phyloP scores from a whole-genome alignment of 92 coral and sea anemone species.

The Porites cylindrica region DNA sequence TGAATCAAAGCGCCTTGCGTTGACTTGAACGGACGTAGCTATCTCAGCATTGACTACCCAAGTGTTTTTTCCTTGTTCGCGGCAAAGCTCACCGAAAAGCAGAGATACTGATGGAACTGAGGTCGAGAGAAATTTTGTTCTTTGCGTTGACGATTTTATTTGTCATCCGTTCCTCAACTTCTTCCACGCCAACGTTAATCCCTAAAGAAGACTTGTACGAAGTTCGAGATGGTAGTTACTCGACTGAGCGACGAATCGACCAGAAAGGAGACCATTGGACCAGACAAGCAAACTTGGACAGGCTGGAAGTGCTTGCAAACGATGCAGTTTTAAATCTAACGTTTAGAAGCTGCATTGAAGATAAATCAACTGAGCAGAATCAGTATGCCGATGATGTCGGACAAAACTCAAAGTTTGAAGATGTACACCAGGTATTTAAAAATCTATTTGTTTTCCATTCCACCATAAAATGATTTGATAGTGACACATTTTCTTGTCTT shows the following conservation, averaged over 20 bases:
- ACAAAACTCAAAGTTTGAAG: slow-evolving; percentile 53
- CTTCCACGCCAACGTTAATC: slow-evolving; percentile 14
- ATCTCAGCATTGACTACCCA: too few species aligned
- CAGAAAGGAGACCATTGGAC: slow-evolving; percentile 30
- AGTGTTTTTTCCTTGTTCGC: not conserved
- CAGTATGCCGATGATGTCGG: not conserved
- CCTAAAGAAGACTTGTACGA: slow-evolving; percentile 43
- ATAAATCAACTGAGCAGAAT: slow-evolving; percentile 20
- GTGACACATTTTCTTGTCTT: not conserved
- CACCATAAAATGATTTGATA: not conserved
- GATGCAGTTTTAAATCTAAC: slow-evolving; percentile 61
- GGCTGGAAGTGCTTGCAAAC: slow-evolving; percentile 70
- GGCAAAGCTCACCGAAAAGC: not conserved
- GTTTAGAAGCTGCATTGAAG: slow-evolving; percentile 48
- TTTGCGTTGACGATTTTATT: not conserved
- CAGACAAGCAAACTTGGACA: slow-evolving; percentile 33
- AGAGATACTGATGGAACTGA: not conserved
- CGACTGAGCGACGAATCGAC: not conserved
- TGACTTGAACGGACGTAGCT: too few species aligned
- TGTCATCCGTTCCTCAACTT: not conserved
- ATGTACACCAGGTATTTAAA: slow-evolving; percentile 66
- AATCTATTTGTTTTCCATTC: not conserved
- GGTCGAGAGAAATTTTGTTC: not conserved
- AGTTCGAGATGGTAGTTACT: slow-evolving; percentile 58
- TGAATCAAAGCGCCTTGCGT: too few species aligned